A percentile compares a stretch with the other conserved stretches of the same genome.
These are phyloP conservation scores for Aleiodes testaceus DNA, from an alignment of 2,888 invertebrate species.

Conservation along the genomic window DNA sequence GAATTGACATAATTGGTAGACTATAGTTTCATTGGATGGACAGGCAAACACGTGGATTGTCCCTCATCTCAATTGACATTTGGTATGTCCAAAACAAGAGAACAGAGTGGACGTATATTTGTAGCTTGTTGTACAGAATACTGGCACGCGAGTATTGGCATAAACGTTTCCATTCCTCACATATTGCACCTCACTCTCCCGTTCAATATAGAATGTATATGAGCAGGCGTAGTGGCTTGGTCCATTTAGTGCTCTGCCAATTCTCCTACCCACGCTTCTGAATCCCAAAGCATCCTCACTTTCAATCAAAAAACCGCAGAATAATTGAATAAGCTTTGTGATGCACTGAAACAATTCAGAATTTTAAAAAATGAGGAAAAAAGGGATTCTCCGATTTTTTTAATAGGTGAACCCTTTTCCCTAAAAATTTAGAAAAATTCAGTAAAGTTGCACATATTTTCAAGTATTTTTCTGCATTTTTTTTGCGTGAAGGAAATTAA, in stretches of 20 bases:
- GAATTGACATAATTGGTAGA: slow-evolving; percentile 65
- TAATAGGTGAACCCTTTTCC: no score
- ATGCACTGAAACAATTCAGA: background rate
- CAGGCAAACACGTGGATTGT: slow-evolving; percentile 24
- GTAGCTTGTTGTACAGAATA: slow-evolving; percentile 63
- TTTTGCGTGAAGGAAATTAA: background rate
- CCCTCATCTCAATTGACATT: no score
- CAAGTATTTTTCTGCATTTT: no score
- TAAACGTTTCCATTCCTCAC: slow-evolving; percentile 8
- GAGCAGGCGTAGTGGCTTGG: slow-evolving; percentile 30
- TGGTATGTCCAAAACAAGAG: slow-evolving; percentile 38
- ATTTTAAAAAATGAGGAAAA: no score
- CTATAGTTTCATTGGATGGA: slow-evolving; percentile 55
- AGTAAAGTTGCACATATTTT: no score
- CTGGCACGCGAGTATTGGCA: slow-evolving; percentile 54
- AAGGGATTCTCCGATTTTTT: no score
- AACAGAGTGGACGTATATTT: slow-evolving; percentile 50
- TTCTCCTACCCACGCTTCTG: slow-evolving; percentile 7
- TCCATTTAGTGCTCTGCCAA: slow-evolving; percentile 35
- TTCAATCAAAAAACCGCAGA: no score
- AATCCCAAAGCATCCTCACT: no score
- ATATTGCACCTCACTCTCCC: slow-evolving; percentile 33
- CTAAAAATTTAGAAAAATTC: no score
- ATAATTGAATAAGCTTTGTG: slow-evolving; percentile 18
- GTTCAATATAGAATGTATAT: slow-evolving; percentile 6